Evolutionary conservation across 2,113 vertebrate genomes (phyloP).

Genomic region (Probosciger aterrimus): DNA sequence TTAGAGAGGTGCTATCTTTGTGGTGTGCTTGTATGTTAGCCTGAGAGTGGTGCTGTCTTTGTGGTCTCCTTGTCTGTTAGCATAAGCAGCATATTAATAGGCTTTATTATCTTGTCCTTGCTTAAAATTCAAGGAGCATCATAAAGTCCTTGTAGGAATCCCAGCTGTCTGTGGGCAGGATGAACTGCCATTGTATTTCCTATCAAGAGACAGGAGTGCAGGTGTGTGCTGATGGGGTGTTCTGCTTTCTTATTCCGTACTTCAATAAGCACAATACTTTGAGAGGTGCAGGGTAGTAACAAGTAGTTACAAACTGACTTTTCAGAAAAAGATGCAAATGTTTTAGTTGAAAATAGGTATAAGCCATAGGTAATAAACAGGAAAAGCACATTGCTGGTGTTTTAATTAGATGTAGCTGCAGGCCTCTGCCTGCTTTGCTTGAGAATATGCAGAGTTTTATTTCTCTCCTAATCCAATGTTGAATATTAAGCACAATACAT

Average conservation of each 20-base stretch:
- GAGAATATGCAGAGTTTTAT: not conserved
- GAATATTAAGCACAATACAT: not conserved
- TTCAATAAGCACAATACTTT: not conserved
- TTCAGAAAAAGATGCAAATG: not conserved
- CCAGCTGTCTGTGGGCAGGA: not conserved
- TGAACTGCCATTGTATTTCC: accelerated
- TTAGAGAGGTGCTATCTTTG: not conserved
- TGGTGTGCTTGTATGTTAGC: not conserved
- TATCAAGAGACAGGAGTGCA: not conserved
- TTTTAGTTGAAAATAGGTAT: not conserved
- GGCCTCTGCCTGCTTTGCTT: not conserved
- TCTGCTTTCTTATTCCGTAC: not conserved
- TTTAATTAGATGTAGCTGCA: not conserved
- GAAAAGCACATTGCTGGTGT: not conserved
- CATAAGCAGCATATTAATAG: not conserved
- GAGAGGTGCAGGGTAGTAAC: not conserved
- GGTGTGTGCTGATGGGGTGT: not conserved
- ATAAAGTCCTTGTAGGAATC: not conserved
- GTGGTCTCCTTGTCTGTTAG: not conserved
- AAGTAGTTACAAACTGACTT: not conserved
- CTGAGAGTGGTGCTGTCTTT: not conserved
- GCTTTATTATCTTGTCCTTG: not conserved
- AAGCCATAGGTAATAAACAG: not conserved
- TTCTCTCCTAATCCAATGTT: not conserved
- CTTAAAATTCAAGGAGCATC: not conserved